phyloP scores from a whole-genome alignment of 1,140 invertebrate genomes.

The Homalodisca vitripennis region DNA sequence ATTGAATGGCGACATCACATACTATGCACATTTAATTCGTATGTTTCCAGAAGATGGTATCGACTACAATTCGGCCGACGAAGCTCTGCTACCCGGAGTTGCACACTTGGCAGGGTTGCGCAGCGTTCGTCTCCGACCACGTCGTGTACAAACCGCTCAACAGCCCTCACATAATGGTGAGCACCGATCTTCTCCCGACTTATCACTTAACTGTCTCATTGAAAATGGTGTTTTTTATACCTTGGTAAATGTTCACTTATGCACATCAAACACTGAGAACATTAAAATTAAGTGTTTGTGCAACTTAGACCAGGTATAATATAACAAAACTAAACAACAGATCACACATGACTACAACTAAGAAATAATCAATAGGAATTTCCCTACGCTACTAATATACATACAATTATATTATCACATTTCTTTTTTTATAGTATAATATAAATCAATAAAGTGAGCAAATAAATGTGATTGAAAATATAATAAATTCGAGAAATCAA shows the following conservation, averaged over 20 bases:
- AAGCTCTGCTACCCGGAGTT: constrained; percentile 59
- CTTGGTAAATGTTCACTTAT: constrained; percentile 1
- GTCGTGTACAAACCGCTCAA: constrained; percentile 56
- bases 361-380: not conserved
- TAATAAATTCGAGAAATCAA: not conserved
- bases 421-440: not conserved
- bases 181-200: not conserved
- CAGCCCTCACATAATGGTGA: not conserved
- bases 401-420: not conserved
- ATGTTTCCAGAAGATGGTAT: constrained; percentile 50
- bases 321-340: too few relatives aligned
- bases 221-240: constrained; percentile 21
- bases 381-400: not conserved
- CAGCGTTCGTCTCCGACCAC: constrained; percentile 60
- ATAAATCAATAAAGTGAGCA: too few relatives aligned
- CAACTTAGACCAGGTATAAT: not conserved
- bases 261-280: too few relatives aligned
- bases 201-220: not conserved
- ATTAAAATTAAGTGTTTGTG: not conserved
- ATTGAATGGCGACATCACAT: constrained; percentile 7
- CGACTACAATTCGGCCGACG: constrained; percentile 63
- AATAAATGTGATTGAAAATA: not conserved
- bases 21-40: constrained; percentile 14
- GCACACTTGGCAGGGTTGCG: constrained; percentile 59
- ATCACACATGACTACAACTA: too few relatives aligned